Evolutionary conservation across 2,888 invertebrate genomes (phyloP).

Genomic region (Caprella mutica): DNA sequence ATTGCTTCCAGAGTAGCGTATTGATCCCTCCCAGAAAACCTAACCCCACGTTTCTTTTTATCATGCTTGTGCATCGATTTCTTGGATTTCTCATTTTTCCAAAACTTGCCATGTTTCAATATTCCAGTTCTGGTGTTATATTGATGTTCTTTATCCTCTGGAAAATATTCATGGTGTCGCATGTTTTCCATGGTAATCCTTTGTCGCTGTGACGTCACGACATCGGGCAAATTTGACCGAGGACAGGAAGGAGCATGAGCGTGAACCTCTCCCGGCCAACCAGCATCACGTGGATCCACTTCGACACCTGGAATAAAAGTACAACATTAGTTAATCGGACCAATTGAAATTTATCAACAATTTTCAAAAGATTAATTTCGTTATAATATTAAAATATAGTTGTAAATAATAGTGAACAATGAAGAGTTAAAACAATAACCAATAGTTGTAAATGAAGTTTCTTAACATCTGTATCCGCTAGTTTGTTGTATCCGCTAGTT

Average conservation of each 20-base stretch:
- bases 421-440: too few relatives aligned
- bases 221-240: constrained; percentile 32
- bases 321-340: neutral
- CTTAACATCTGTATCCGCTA: too few relatives aligned
- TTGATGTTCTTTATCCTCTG: constrained; percentile 16
- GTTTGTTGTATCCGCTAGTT: too few relatives aligned
- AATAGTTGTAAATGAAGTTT: too few relatives aligned
- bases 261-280: neutral
- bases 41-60: constrained; percentile 21
- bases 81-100: constrained; percentile 49
- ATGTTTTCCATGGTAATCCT: constrained; percentile 30
- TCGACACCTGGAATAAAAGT: neutral
- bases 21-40: constrained; percentile 31
- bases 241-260: constrained; percentile 16
- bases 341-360: neutral
- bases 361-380: too few relatives aligned
- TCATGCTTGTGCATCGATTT: constrained; percentile 3
- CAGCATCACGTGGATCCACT: too few relatives aligned
- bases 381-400: too few relatives aligned
- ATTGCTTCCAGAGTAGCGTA: constrained; percentile 19
- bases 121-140: constrained; percentile 50
- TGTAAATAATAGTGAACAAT: too few relatives aligned
- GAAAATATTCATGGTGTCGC: constrained; percentile 31
- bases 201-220: constrained; percentile 23
- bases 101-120: constrained; percentile 62